Conservation (phyloP, 1,140 invertebrate genomes). For the Drosophila carrolli region DNA sequence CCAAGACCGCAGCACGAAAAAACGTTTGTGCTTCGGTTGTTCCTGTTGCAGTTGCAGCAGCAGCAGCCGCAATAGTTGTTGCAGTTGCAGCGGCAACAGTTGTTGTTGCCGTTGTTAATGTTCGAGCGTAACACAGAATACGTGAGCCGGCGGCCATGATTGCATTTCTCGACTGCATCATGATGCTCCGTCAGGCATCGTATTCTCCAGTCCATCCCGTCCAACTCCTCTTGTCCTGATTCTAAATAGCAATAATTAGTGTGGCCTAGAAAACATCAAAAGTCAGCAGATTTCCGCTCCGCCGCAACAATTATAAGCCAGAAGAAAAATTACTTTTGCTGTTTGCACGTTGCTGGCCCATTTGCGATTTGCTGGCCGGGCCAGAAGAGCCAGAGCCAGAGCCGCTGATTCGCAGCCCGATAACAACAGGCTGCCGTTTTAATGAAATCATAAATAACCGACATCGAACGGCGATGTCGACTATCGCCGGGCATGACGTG, state of each 20-base stretch:
- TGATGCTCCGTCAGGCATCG: constrained; percentile 39
- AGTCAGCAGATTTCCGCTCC: constrained; percentile 67
- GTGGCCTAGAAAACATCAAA: constrained; percentile 82
- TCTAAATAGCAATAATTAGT: constrained; percentile 83
- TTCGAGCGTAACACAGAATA: constrained; percentile 81
- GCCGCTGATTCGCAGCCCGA: constrained; percentile 70
- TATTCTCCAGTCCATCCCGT: background rate
- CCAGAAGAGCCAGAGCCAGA: background rate
- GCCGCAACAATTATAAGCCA: constrained; percentile 71
- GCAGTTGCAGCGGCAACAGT: constrained; percentile 49
- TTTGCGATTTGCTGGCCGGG: constrained; percentile 48
- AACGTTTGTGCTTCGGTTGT: constrained; percentile 71
- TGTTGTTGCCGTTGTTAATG: constrained; percentile 74
- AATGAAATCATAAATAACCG: constrained; percentile 84
- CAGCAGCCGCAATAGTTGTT: constrained; percentile 42
- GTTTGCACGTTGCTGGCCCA: constrained; percentile 77
- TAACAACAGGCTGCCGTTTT: constrained; percentile 81
- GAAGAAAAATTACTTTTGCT: constrained; percentile 78
- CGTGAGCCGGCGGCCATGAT: constrained; percentile 80
- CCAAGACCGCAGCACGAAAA: constrained; percentile 63
- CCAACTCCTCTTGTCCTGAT: constrained; percentile 29
- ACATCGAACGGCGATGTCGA: constrained; percentile 64
- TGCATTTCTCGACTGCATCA: constrained; percentile 68
- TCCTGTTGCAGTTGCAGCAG: constrained; percentile 36
- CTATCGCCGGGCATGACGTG: constrained; percentile 55